Conservation (phyloP, 2,888 invertebrate genomes). For the Spialia ferax region DNA sequence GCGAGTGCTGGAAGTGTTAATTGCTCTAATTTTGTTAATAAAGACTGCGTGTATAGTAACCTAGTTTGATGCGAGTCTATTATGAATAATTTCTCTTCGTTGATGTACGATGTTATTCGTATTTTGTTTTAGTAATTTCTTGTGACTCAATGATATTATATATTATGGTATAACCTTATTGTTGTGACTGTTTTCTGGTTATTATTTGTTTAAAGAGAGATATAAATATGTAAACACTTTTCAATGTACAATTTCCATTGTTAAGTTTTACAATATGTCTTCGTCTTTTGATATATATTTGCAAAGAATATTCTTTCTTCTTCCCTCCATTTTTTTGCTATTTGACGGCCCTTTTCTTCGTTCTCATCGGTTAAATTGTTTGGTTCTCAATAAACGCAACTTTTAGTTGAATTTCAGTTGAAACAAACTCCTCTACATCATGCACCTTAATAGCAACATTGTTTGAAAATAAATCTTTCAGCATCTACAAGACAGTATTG, state of each 20-base stretch:
- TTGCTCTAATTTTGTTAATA: constrained; percentile 28
- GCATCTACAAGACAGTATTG: not conserved
- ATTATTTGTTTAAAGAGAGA: too few relatives aligned
- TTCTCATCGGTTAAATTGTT: too few relatives aligned
- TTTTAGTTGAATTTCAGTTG: too few relatives aligned
- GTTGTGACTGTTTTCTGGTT: too few relatives aligned
- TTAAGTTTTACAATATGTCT: too few relatives aligned
- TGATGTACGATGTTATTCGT: not conserved
- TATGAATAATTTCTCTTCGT: not conserved
- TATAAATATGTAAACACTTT: not conserved
- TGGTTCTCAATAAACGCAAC: too few relatives aligned
- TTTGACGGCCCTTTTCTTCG: too few relatives aligned
- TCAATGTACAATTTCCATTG: not conserved
- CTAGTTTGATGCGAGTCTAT: not conserved
- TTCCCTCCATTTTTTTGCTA: not conserved
- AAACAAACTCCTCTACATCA: not conserved
- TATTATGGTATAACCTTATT: too few relatives aligned
- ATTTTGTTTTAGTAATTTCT: too few relatives aligned
- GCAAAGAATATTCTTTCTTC: not conserved
- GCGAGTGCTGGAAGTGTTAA: constrained; percentile 19
- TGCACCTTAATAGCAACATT: not conserved
- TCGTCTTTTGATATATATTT: too few relatives aligned
- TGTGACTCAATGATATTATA: too few relatives aligned
- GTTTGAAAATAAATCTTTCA: not conserved
- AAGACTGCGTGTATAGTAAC: constrained; percentile 2